Conservation (phyloP, 2,113 vertebrate species). For the Elachura formosa region DNA sequence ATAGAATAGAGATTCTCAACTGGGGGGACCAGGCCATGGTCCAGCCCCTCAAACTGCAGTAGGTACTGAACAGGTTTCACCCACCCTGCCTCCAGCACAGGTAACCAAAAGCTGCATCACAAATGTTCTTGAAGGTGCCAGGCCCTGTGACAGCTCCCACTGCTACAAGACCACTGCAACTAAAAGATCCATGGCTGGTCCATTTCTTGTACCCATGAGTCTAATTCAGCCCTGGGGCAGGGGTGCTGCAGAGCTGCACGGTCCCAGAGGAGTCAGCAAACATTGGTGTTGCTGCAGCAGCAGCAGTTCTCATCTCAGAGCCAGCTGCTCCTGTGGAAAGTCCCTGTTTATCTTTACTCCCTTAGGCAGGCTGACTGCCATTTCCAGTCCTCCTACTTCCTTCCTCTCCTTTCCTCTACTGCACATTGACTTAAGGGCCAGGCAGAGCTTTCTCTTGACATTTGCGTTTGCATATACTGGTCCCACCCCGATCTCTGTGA, state of each 20-base stretch:
- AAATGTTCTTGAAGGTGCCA: neutral
- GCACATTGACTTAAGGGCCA: neutral
- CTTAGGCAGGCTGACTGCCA: neutral
- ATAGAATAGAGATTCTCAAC: neutral
- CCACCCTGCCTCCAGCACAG: neutral
- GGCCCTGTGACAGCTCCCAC: neutral
- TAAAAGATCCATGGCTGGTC: neutral
- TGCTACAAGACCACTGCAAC: neutral
- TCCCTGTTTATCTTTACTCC: neutral
- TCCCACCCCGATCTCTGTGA: neutral
- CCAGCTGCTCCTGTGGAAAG: neutral
- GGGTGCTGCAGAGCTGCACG: neutral
- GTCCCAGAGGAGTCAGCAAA: neutral
- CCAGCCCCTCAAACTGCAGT: neutral
- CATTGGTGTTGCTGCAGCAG: accelerated
- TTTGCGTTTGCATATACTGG: neutral
- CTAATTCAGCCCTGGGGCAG: neutral
- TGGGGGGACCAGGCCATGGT: neutral
- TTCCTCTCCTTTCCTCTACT: neutral
- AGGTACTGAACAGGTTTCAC: neutral
- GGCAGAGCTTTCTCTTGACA: neutral
- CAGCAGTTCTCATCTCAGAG: neutral
- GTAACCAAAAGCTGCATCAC: neutral
- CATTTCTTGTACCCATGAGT: neutral
- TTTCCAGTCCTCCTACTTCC: neutral